Conservation (phyloP, 2,113 vertebrate species). For the Columba livia region DNA sequence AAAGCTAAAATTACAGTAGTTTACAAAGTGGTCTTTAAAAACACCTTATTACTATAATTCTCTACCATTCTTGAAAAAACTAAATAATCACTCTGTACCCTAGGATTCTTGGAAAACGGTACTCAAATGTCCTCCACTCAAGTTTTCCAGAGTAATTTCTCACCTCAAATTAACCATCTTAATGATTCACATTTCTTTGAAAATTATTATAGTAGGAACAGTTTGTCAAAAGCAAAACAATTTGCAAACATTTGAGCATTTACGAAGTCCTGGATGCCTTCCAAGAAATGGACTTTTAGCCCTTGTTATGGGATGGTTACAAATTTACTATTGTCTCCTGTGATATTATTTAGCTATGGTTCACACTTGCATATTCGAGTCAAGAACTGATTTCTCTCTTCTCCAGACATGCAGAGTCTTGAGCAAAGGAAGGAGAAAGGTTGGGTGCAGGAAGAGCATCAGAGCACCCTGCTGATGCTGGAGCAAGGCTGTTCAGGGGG, state of each 20-base stretch:
- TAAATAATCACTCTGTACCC: background rate
- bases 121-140: background rate
- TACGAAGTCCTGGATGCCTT: background rate
- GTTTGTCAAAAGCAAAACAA: background rate
- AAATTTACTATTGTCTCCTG: background rate
- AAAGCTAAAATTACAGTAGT: background rate
- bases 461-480: background rate
- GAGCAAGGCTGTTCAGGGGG: background rate
- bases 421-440: background rate
- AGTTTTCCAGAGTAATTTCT: background rate
- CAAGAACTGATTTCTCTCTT: background rate
- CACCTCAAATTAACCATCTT: background rate
- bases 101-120: background rate
- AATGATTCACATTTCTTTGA: background rate
- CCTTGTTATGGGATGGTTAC: background rate
- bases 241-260: background rate
- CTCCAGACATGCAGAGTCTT: background rate
- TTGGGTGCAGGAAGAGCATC: background rate
- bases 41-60: background rate
- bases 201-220: background rate
- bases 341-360: background rate
- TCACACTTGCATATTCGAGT: background rate
- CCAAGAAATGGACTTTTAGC: background rate
- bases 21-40: background rate
- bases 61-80: background rate